Conservation (phyloP, 2,113 vertebrate species). For the Phylloscopus trochiloides region DNA sequence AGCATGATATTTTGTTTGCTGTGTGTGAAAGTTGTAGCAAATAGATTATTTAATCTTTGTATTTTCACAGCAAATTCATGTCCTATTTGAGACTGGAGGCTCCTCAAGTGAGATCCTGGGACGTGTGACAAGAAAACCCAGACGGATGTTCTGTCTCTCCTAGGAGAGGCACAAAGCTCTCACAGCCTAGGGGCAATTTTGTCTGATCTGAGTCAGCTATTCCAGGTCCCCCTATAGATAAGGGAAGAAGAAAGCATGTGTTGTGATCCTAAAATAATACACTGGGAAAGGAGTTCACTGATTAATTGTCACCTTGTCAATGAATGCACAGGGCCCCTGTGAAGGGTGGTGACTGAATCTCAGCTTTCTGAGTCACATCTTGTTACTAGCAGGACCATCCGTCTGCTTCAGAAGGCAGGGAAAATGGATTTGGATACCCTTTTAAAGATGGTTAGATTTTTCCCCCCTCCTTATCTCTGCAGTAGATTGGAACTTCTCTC, state of each 20-base stretch:
- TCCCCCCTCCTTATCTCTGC: background rate
- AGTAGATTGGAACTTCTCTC: background rate
- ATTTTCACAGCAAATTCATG: background rate
- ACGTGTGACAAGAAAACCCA: background rate
- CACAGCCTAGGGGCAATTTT: background rate
- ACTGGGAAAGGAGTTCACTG: background rate
- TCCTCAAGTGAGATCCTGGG: background rate
- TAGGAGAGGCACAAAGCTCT: background rate
- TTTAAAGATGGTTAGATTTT: accelerated
- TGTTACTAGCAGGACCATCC: background rate
- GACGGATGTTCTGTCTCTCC: background rate
- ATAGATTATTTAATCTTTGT: background rate
- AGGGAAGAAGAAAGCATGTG: background rate
- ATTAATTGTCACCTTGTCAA: background rate
- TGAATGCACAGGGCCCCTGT: background rate
- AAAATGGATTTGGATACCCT: background rate
- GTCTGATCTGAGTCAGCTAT: background rate
- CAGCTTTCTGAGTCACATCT: background rate
- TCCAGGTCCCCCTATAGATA: background rate
- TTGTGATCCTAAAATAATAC: background rate
- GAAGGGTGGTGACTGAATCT: background rate
- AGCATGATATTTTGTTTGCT: background rate
- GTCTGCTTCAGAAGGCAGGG: background rate
- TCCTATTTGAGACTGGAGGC: background rate
- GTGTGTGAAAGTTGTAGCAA: background rate